Evolutionary conservation across 2,888 invertebrate species (phyloP).

Genomic region (Eubasilissa splendida): DNA sequence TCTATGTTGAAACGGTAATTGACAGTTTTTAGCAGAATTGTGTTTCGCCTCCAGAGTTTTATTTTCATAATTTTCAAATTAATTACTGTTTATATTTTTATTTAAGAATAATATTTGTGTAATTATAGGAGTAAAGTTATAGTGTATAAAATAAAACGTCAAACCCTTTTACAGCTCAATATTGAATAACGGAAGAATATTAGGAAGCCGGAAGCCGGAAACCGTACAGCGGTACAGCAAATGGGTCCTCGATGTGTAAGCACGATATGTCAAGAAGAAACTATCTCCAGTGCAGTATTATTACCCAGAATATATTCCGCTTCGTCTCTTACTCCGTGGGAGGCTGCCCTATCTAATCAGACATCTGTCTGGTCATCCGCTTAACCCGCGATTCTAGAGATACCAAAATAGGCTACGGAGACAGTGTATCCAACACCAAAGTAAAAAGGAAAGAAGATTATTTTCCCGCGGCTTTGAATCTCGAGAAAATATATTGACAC

Average conservation of each 20-base stretch:
- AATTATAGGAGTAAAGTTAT: no score
- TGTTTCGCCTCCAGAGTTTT: no score
- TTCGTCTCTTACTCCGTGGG: slow-evolving; percentile 32
- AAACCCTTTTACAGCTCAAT: no score
- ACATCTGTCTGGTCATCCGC: slow-evolving; percentile 36
- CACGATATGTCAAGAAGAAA: slow-evolving; percentile 6
- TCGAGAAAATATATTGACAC: background rate
- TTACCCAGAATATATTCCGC: background rate
- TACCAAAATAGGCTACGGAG: slow-evolving; percentile 14
- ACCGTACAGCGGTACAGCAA: slow-evolving; percentile 4
- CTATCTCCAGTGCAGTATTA: background rate
- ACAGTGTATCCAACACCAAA: no score
- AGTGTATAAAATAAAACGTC: no score
- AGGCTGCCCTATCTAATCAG: slow-evolving; percentile 42
- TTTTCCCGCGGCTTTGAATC: no score
- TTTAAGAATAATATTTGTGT: no score
- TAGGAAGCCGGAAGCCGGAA: slow-evolving; percentile 9
- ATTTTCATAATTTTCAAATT: no score
- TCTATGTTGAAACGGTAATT: no score
- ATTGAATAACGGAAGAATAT: background rate
- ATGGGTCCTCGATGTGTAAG: slow-evolving; percentile 17
- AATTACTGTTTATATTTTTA: no score
- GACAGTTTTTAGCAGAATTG: no score
- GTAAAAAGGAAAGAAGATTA: background rate
- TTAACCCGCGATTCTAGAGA: slow-evolving; percentile 28